These are phyloP conservation scores for Drosophila ambigua DNA, from an alignment of 1,140 invertebrate species.

Conservation along the genomic window DNA sequence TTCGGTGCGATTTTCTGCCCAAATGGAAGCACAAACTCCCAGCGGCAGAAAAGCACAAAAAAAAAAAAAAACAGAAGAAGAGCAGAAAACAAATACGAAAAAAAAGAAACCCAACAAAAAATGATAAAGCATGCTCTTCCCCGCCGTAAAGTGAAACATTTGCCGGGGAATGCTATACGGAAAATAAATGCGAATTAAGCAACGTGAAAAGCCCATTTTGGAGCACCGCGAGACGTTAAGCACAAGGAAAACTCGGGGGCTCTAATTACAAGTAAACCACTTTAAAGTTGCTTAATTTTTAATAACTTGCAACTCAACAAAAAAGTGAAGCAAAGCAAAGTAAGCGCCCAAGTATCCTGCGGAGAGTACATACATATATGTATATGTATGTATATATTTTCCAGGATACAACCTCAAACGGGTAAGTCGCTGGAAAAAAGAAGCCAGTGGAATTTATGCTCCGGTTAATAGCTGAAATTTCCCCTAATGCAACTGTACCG, in stretches of 20 bases:
- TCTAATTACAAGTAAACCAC: conserved; percentile 8
- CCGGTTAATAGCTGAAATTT: too few species aligned
- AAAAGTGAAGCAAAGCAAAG: not conserved
- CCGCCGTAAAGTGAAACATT: conserved; percentile 10
- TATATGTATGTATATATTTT: too few species aligned
- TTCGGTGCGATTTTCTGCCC: conserved; percentile 44
- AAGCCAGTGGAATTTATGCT: too few species aligned
- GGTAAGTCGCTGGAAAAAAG: too few species aligned
- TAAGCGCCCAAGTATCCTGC: not conserved
- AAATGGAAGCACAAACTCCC: conserved; percentile 44
- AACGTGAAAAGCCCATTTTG: conserved; percentile 22
- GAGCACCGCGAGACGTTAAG: not conserved
- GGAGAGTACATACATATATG: too few species aligned
- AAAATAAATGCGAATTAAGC: conserved; percentile 48
- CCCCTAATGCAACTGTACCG: too few species aligned
- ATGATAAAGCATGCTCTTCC: not conserved
- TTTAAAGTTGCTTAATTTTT: too few species aligned
- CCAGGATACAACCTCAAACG: too few species aligned
- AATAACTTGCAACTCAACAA: too few species aligned
- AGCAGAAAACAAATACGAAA: not conserved
- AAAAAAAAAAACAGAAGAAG: not conserved
- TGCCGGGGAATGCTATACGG: conserved; percentile 10
- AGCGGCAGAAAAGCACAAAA: conserved; percentile 4
- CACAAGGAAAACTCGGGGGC: too few species aligned
- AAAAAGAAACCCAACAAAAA: conserved; percentile 10